Conservation (phyloP, 2,113 vertebrate species). For the Callocephalon fimbriatum region DNA sequence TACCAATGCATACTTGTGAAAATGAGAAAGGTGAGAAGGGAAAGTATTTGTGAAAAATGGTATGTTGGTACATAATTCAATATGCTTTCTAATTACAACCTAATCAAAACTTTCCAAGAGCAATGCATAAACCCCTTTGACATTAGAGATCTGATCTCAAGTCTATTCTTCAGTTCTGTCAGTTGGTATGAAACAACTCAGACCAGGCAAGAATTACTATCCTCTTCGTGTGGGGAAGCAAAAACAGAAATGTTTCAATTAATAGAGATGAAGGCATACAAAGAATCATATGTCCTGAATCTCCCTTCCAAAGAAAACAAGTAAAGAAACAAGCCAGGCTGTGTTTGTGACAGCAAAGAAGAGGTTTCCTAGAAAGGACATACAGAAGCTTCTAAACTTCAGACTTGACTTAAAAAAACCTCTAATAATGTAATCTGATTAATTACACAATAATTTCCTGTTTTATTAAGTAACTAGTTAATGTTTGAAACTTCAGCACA, state of each 20-base stretch:
- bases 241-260: background rate
- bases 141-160: background rate
- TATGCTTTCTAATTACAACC: background rate
- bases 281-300: background rate
- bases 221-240: background rate
- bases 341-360: background rate
- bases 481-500: background rate
- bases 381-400: background rate
- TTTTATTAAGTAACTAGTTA: background rate
- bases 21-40: background rate
- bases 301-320: background rate
- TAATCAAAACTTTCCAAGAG: background rate
- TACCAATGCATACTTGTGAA: accelerated
- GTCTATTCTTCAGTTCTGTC: background rate
- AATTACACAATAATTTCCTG: background rate
- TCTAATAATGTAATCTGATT: background rate
- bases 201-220: background rate
- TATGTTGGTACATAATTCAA: background rate
- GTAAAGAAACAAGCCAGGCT: background rate
- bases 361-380: background rate
- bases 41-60: background rate
- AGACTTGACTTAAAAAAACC: background rate
- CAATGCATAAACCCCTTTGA: background rate
- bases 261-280: background rate
- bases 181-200: background rate